A percentile compares a stretch with the other conserved stretches of the same genome.
phyloP scores from a whole-genome alignment of 2,888 invertebrate genomes.

The Athrips mouffetella region DNA sequence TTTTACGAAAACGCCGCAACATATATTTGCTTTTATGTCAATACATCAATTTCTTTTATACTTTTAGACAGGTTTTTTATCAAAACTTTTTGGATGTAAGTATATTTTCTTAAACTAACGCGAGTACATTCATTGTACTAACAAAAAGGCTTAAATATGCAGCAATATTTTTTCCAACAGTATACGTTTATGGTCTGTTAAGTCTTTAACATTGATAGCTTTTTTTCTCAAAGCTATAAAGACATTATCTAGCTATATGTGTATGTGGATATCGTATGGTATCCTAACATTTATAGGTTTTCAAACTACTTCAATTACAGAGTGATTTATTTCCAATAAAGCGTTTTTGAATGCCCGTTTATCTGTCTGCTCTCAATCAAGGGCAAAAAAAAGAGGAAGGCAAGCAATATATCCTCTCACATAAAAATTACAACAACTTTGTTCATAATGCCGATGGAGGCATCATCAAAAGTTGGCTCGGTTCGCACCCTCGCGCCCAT shows the following conservation, averaged over 20 bases:
- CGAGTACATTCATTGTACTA: too few relatives aligned
- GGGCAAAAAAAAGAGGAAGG: slow-evolving; percentile 63
- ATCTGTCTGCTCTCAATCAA: slow-evolving; percentile 66
- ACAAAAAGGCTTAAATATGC: too few relatives aligned
- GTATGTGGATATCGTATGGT: too few relatives aligned
- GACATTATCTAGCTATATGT: too few relatives aligned
- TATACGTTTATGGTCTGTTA: too few relatives aligned
- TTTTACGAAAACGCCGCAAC: slow-evolving; percentile 67
- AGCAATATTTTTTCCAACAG: too few relatives aligned
- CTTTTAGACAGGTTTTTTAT: slow-evolving; percentile 48
- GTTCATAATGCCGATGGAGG: slow-evolving; percentile 75
- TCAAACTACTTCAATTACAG: slow-evolving; percentile 50
- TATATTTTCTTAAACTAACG: too few relatives aligned
- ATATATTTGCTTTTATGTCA: slow-evolving; percentile 77
- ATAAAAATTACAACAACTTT: slow-evolving; percentile 78
- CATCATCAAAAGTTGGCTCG: slow-evolving; percentile 77
- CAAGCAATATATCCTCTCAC: slow-evolving; percentile 74
- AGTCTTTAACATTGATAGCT: too few relatives aligned
- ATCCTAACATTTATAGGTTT: slow-evolving; percentile 3
- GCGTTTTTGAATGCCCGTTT: slow-evolving; percentile 56
- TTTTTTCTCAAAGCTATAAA: too few relatives aligned
- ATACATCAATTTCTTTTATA: slow-evolving; percentile 70
- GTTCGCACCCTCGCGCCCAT: slow-evolving; percentile 77
- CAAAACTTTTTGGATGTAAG: slow-evolving; percentile 32
- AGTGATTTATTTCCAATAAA: slow-evolving; percentile 62